Conservation (phyloP, 2,113 vertebrate genomes). For the Syrrhaptes paradoxus region DNA sequence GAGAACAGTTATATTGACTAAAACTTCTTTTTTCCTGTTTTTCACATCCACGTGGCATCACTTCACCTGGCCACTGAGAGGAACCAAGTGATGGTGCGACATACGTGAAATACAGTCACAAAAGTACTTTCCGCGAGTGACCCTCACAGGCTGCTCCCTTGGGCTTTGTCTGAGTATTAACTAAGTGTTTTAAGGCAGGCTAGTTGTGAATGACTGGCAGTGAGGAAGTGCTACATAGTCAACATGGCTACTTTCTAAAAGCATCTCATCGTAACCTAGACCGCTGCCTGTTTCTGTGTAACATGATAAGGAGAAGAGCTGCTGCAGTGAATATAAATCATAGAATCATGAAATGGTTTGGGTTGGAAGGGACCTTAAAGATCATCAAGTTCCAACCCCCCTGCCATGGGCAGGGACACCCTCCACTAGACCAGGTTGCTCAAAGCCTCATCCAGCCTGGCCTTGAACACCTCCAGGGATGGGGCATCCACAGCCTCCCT, state of each 20-base stretch:
- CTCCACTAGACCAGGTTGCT: too few species aligned
- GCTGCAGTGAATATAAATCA: background rate
- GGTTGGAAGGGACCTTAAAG: too few species aligned
- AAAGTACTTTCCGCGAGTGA: background rate
- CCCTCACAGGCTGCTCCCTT: background rate
- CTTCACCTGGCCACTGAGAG: background rate
- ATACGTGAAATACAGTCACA: accelerated
- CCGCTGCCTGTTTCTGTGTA: background rate
- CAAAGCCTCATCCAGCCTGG: too few species aligned
- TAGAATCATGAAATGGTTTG: too few species aligned
- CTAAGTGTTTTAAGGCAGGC: background rate
- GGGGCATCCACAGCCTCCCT: too few species aligned
- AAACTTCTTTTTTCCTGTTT: background rate
- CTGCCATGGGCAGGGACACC: too few species aligned
- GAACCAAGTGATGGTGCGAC: background rate
- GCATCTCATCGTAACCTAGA: background rate
- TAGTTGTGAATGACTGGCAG: background rate
- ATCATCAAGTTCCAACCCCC: too few species aligned
- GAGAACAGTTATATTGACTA: background rate
- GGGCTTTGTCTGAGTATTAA: background rate
- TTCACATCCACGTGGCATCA: background rate
- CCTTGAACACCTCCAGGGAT: too few species aligned
- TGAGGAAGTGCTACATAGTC: background rate
- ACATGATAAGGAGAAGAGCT: background rate
- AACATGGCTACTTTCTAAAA: background rate